Evolutionary conservation across 2,797 vertebrate genomes (phyloP).

Genomic region (Eulemur rubriventer): DNA sequence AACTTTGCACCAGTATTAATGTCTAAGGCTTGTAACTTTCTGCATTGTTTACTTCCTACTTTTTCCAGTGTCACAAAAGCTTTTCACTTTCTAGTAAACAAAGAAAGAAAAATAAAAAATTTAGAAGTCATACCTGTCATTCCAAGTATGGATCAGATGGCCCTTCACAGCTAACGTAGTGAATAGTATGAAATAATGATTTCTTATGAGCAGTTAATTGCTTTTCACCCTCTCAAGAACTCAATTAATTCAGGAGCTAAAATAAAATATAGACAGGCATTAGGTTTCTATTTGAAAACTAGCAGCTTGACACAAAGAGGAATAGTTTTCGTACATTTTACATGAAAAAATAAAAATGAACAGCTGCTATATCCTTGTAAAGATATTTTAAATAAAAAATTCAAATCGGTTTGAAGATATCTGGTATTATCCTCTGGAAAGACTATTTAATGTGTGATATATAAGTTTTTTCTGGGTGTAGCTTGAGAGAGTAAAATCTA

Average conservation of each 20-base stretch:
- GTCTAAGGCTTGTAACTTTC: not conserved
- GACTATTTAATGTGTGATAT: not conserved
- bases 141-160: not conserved
- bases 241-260: slow-evolving; percentile 28
- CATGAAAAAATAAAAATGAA: not conserved
- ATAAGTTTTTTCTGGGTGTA: not conserved
- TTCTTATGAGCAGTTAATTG: slow-evolving; percentile 17
- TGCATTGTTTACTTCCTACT: not conserved
- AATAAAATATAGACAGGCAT: slow-evolving; percentile 1
- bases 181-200: not conserved
- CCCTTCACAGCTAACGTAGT: not conserved
- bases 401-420: not conserved
- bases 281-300: slow-evolving; percentile 34
- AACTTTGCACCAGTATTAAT: not conserved
- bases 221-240: not conserved
- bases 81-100: slow-evolving; percentile 23
- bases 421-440: not conserved
- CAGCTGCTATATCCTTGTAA: not conserved
- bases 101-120: slow-evolving; percentile 42
- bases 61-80: not conserved
- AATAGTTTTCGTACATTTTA: slow-evolving; percentile 32
- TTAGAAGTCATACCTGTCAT: not conserved
- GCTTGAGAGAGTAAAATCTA: not conserved
- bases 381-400: not conserved
- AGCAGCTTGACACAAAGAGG: not conserved